These are phyloP conservation scores for Macrocentrus cingulum DNA, from an alignment of 1,140 invertebrate species.

Conservation along the genomic window DNA sequence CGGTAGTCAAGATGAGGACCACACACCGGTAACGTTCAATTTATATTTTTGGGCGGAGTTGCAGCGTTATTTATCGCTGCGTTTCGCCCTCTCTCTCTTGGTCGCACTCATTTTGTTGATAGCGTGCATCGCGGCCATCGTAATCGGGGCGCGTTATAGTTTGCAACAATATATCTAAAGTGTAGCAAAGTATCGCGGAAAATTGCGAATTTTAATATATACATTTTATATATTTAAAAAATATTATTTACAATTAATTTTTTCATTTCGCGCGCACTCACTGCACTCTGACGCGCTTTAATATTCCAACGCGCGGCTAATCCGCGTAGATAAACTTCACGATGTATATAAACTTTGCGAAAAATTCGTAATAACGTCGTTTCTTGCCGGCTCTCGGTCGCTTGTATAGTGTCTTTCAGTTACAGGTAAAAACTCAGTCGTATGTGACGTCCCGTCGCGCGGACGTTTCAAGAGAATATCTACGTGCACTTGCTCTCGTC, in stretches of 20 bases:
- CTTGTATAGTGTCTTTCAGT: not conserved
- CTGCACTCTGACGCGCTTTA: too few relatives aligned
- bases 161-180: too few relatives aligned
- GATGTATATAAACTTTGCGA: slow-evolving; percentile 5
- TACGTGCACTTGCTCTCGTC: slow-evolving; percentile 16
- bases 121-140: not conserved
- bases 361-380: slow-evolving; percentile 22
- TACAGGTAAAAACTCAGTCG: not conserved
- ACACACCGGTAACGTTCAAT: slow-evolving; percentile 53
- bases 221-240: too few relatives aligned
- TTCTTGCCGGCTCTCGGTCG: slow-evolving; percentile 8
- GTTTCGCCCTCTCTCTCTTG: slow-evolving; percentile 29
- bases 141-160: not conserved
- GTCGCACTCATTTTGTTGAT: not conserved
- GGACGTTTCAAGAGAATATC: slow-evolving; percentile 6
- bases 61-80: slow-evolving; percentile 45
- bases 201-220: too few relatives aligned
- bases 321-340: not conserved
- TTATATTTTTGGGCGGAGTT: slow-evolving; percentile 53
- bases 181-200: too few relatives aligned
- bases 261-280: too few relatives aligned
- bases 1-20: slow-evolving; percentile 38
- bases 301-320: not conserved
- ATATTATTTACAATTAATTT: too few relatives aligned
- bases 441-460: not conserved